Evolutionary conservation across 2,888 invertebrate species (phyloP), one percentile per base, ranked within the genome.

Genomic region (Eremobia ochroleuca): DNA sequence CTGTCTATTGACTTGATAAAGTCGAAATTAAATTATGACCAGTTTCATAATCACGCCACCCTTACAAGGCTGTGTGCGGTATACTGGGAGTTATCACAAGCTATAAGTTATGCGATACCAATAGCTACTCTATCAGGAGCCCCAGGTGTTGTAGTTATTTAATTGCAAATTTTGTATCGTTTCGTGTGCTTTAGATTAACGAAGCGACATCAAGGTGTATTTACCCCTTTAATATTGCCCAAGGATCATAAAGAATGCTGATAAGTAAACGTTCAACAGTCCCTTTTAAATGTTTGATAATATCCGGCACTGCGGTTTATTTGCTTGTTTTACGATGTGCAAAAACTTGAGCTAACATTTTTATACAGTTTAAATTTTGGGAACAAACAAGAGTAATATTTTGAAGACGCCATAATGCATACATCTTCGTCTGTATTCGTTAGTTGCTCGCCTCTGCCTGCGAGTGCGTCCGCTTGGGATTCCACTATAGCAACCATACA

Each of bases 1-100:
- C 65, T 81, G 81, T 83, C 79, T 70, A 80, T 84, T 75, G 77
- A 71, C 43, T 76, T 83, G 89, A 89, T 90, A 88, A 87, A 85
- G 82, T 84, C 83, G 66, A 86, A 88, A 89, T 88, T 83, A 82
- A 89, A 89, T 89, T 82, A 89, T 85, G 79, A 83, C 83, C 72
- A 73, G 87, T 89, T 87, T 85, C 88, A 88, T 86, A 89, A 89
- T 82, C 85, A 72, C 70, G 67, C 68, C 46, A 74, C 71, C 76
- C 81, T 58, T 83, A 73, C 68, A 81, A 74, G 85, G 85, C 74
- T 62, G 69, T 68, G 69, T 73, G 70, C 64, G 62, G 76, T 71
- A 58, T 77, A 78, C 34, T 13, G 18, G 2, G 76, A 68, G 73
- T 81, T 87, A 87, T 87, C 87, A 79, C 43, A 25, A 34, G 75